Conservation (phyloP, 2,888 invertebrate genomes). For the Pseudococcus jackbeardsleyi region DNA sequence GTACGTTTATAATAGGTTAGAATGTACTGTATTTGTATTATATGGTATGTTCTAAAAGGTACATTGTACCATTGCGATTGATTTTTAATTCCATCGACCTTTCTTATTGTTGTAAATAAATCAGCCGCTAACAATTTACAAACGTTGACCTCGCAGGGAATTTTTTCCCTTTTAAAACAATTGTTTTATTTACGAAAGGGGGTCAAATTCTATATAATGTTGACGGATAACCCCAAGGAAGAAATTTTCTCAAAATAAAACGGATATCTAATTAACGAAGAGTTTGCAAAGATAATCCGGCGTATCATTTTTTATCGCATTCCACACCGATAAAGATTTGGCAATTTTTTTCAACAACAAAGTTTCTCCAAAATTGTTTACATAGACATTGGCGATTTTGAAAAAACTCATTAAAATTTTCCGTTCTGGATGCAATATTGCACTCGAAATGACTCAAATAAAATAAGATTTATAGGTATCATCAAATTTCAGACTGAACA, state of each 20-base stretch:
- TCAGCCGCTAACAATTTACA: constrained; percentile 2
- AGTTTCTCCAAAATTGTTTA: neutral
- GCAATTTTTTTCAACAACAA: neutral
- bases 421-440: neutral
- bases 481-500: neutral
- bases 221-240: neutral
- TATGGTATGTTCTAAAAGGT: neutral
- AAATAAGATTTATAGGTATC: neutral
- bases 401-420: neutral
- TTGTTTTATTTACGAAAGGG: neutral
- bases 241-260: neutral
- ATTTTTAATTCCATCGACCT: constrained; percentile 8
- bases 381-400: neutral
- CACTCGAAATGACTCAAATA: neutral
- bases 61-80: constrained; percentile 29
- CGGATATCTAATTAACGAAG: neutral
- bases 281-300: neutral
- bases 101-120: neutral
- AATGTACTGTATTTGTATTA: neutral
- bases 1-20: neutral
- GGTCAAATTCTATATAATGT: neutral
- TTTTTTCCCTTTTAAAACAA: neutral
- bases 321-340: neutral
- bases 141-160: neutral
- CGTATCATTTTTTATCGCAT: neutral